Base-by-base conservation (phyloP, 2,797 vertebrate genomes). In the Gymnoscopelus braueri region DNA sequence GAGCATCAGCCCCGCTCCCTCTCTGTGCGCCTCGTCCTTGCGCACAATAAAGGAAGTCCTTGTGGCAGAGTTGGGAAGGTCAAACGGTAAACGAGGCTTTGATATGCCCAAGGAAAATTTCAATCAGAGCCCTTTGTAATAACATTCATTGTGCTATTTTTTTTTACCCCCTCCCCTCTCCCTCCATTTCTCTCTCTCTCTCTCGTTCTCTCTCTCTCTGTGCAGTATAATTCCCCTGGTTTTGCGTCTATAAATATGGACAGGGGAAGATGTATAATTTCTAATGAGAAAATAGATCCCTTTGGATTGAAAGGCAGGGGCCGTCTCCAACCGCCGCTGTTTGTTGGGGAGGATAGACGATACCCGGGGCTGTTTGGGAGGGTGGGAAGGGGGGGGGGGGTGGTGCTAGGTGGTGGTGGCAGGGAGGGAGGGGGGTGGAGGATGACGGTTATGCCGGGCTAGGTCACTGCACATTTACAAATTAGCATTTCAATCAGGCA, bases 401-500 rank as follows among this genome's bases (percentile, higher is more conserved):
- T 63, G 72, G 52, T 63, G 51, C 59, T 49, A 35, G 0, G 55
- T 71, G 72, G 52, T 3, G 54, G 82, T 63, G 53, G 61, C 47
- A 75, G 51, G 65, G 69, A 47, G 76, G 77, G 65, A 60, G 3
- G 0, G 54, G 73, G 72, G 52, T 3, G 54, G 75, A 72, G 75
- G 75, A 84, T 79, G 83, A 89, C 84, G 79, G 81, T 15, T 71
- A 84, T 83, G 85, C 80, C 87, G 68, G 88, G 82, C 89, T 88
- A 92, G 93, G 91, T 93, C 91, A 92, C 88, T 90, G 91, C 90
- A 94, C 91, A 92, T 93, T 94, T 92, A 50, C 85, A 93, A 93
- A 93, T 94, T 94, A 93, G 91, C 92, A 93, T 94, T 93, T 94
- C 91, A 93, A 92, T 93, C 91, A 92, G 90, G 75, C 88, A 91